Conservation (phyloP, 2,888 invertebrate genomes). For the Ypsolopha scabrella region DNA sequence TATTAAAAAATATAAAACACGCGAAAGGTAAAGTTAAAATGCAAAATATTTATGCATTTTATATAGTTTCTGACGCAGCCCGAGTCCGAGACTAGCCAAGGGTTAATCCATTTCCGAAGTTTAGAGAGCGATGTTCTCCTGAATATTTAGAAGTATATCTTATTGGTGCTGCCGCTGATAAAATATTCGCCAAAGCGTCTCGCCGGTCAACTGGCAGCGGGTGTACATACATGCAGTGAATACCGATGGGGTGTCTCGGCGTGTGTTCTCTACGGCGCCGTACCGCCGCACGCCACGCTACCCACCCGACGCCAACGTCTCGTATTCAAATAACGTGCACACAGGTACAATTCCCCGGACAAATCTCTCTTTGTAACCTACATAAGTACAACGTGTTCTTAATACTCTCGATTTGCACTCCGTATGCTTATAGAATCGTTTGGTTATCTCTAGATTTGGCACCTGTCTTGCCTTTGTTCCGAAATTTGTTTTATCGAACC, state of each 20-base stretch:
- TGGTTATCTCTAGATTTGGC: neutral
- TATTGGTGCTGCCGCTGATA: constrained; percentile 10
- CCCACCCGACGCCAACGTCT: neutral
- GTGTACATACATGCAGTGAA: constrained; percentile 6
- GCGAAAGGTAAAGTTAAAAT: constrained; percentile 3
- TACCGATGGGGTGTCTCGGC: constrained; percentile 4
- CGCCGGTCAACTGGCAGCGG: constrained; percentile 5
- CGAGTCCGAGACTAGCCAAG: neutral
- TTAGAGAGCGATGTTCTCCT: constrained; percentile 8
- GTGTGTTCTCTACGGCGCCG: neutral
- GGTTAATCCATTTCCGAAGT: constrained; percentile 10
- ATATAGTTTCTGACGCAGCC: constrained; percentile 1
- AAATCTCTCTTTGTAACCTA: constrained; percentile 3
- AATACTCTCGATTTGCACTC: neutral
- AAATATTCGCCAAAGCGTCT: constrained; percentile 9
- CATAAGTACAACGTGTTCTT: neutral
- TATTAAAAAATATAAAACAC: neutral
- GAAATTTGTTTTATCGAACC: no score
- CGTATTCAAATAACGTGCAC: constrained; percentile 9
- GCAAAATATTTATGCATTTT: constrained; percentile 3
- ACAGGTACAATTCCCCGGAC: constrained; percentile 6
- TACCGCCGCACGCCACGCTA: neutral
- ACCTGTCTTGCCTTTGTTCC: neutral
- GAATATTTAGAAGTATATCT: constrained; percentile 11
- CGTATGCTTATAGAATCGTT: neutral